Evolutionary conservation across 2,888 invertebrate genomes (phyloP), one percentile per base, ranked within the genome.

Genomic region (Agriopis aurantiaria): DNA sequence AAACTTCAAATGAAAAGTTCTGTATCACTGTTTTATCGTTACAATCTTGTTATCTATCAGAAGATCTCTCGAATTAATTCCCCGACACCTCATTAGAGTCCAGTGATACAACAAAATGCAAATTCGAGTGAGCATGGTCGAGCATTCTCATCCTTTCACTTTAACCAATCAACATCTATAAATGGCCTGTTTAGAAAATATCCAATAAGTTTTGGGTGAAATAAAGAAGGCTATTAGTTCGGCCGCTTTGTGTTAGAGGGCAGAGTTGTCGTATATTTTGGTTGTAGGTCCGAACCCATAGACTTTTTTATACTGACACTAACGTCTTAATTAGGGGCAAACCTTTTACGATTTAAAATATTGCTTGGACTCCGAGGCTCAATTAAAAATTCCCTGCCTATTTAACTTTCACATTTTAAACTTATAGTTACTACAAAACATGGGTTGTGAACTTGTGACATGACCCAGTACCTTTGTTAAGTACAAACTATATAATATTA

Each of bases 1-100:
- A 87, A 66, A 85, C 80, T 88, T 88, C 85, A 83, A 80, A 78
- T 77, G 79, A 80, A 82, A 78, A 77, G 69, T 78, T 74, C 74
- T 77, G 80, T 84, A 86, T 87, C 86, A 81, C 74, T 65, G 52
- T 78, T 82, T 88, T 89, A 91, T 90, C 89, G 79, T 78, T 75
- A 75, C 80, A 80, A 92, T 90, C 88, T 88, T 78, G 79, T 88
- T 91, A 92, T 91, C 91, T 84, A 74, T 71, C 75, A 74, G 69
- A 78, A 85, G 82, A 92, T 93, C 93, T 88, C 73, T 80, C 79
- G 85, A 83, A 92, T 93, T 92, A 92, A 92, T 92, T 90, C 82
- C 76, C 86, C 89, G 89, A 91, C 93, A 93, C 93, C 90, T 92
- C 90, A 92, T 93, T 92, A 93, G 89, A 86, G 91, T 88, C 86